phyloP scores from a whole-genome alignment of 1,140 invertebrate species.

The Nylanderia fulva region DNA sequence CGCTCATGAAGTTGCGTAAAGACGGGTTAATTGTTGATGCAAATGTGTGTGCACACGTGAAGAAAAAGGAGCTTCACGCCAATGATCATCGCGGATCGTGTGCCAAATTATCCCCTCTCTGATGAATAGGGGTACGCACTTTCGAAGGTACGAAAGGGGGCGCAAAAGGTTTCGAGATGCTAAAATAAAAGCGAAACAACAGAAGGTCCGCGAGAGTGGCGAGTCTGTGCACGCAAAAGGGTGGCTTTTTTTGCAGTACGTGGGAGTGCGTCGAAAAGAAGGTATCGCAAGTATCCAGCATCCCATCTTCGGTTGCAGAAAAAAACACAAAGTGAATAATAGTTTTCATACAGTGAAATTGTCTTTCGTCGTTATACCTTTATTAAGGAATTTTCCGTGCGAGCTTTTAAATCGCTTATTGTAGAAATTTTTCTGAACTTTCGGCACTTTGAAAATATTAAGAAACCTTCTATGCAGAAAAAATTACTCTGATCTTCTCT shows the following conservation, averaged over 20 bases:
- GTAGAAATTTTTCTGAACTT: background rate
- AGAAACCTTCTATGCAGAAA: background rate
- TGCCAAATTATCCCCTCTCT: constrained; percentile 75
- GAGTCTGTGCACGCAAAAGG: constrained; percentile 67
- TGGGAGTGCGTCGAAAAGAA: constrained; percentile 74
- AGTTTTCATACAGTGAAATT: background rate
- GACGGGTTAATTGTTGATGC: constrained; percentile 29
- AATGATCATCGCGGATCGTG: constrained; percentile 69
- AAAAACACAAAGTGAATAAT: background rate
- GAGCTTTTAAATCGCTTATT: background rate
- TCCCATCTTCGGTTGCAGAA: background rate
- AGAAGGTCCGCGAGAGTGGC: constrained; percentile 72
- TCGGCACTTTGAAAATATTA: background rate
- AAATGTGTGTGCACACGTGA: background rate
- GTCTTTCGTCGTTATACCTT: background rate
- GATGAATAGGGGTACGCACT: constrained; percentile 38
- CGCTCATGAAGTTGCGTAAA: constrained; percentile 39
- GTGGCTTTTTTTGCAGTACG: constrained; percentile 75
- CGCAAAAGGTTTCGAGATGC: constrained; percentile 78
- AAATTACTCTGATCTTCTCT: background rate
- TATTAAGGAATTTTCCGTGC: background rate
- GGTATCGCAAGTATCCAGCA: constrained; percentile 62
- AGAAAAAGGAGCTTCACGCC: constrained; percentile 37
- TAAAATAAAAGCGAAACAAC: constrained; percentile 83
- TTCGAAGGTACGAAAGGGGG: constrained; percentile 68